Evolutionary conservation across 2,113 vertebrate genomes (phyloP), one percentile per base, ranked within the genome.

Genomic region (Marmota monax): DNA sequence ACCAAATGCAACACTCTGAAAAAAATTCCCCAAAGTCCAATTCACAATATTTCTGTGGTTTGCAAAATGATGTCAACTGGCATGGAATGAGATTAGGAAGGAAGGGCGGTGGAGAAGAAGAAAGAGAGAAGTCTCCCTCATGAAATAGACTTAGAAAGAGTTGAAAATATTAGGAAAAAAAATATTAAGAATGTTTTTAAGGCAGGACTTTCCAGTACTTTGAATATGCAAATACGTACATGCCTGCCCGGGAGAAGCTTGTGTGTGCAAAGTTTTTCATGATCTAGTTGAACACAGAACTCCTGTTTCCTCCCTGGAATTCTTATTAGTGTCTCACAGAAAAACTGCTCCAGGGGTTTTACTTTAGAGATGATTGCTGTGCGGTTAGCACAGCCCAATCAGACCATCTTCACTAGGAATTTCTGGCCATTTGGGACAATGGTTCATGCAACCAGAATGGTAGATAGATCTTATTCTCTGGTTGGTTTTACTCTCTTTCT

Each of bases 201-300:
- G 18, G 0, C 61, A 70, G 32, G 51, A 88, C n/a, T 92, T 95
- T 90, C 94, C 65, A 56, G 76, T 39, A 58, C 32, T n/a, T 95
- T 90, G 80, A 72, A 34, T 77, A 37, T 20, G 29, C 45, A 77
- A 88, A 77, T 29, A 4, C 25, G n/a, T 2, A 2, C 27, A 34
- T 69, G 69, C 86, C 29, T 74, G 34, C 84, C 76, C 25, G n/a
- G 56, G 37, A 88, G 29, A 77, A 76, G 27, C 14, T 72, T 86
- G 84, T 72, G 14, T 37, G 48, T 39, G 39, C 32, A 34, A 67
- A 48, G 32, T 27, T 88, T 45, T 78, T 45, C 65, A 70, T 61
- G 27, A 58, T 72, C 22, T 63, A 51, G 39, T 76, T 84, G n/a
- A 73, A 79, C 67, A 58, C 10, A 78, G 32, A 90, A 51, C 11